phyloP scores from a whole-genome alignment of 2,888 invertebrate genomes.

The Iselma pallidipennis region DNA sequence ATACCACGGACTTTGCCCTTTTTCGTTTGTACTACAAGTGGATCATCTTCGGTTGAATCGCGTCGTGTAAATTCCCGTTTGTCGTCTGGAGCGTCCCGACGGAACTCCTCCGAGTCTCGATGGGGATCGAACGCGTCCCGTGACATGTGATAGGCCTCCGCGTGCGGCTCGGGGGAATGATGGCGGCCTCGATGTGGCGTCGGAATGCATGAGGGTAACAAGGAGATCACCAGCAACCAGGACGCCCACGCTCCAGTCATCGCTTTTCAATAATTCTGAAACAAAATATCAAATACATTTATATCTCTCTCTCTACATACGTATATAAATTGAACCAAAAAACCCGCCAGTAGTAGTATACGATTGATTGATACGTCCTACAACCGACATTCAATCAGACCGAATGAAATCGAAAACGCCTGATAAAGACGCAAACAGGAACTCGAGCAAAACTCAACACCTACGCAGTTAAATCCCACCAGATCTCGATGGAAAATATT shows the following conservation, averaged over 20 bases:
- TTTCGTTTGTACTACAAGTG: constrained; percentile 74
- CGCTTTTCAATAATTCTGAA: constrained; percentile 39
- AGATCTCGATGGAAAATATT: not conserved
- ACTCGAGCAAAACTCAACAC: not conserved
- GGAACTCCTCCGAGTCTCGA: constrained; percentile 53
- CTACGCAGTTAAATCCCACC: not conserved
- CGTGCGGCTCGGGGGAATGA: constrained; percentile 50
- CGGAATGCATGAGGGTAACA: constrained; percentile 48
- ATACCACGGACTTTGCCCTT: constrained; percentile 78
- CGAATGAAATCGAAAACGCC: too few relatives aligned
- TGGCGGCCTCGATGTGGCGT: constrained; percentile 51
- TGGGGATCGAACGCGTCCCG: constrained; percentile 55
- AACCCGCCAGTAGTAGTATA: too few relatives aligned
- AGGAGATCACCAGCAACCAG: constrained; percentile 47
- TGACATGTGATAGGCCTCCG: constrained; percentile 52
- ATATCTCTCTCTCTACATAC: too few relatives aligned
- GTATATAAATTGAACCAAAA: too few relatives aligned
- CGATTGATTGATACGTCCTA: too few relatives aligned
- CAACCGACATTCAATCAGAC: too few relatives aligned
- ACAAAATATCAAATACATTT: too few relatives aligned
- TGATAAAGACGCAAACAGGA: too few relatives aligned
- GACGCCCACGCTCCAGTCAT: constrained; percentile 47
- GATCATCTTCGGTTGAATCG: constrained; percentile 64
- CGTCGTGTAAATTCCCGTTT: constrained; percentile 50
- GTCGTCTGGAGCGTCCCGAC: constrained; percentile 54